These are phyloP conservation scores for Apocrypta bakeri DNA, from an alignment of 1,140 invertebrate genomes.

Conservation along the genomic window DNA sequence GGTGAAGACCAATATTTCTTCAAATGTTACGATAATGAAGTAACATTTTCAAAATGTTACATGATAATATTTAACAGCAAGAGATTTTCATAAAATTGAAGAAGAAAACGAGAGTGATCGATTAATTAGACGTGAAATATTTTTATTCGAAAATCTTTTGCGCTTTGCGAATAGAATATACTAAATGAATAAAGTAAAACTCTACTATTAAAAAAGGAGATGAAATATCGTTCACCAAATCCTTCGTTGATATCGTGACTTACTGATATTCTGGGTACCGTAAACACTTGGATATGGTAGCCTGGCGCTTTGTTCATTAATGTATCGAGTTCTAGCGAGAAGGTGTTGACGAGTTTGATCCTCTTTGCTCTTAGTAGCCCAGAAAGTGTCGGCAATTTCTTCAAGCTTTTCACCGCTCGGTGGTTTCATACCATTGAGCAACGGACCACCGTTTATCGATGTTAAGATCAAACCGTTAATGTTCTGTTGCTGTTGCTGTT, in stretches of 20 bases:
- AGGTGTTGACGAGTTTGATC: conserved; percentile 77
- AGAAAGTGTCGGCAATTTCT: conserved; percentile 62
- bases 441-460: neutral
- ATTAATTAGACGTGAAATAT: too few relatives aligned
- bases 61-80: too few relatives aligned
- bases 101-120: too few relatives aligned
- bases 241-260: conserved; percentile 32
- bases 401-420: conserved; percentile 60
- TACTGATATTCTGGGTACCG: conserved; percentile 62
- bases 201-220: neutral
- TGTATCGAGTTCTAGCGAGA: conserved; percentile 77
- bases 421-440: neutral
- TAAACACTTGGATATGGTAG: conserved; percentile 69
- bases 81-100: too few relatives aligned
- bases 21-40: too few relatives aligned
- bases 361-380: conserved; percentile 52
- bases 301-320: conserved; percentile 74
- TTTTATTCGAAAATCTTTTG: too few relatives aligned
- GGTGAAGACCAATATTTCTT: neutral
- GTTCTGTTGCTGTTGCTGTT: too few relatives aligned
- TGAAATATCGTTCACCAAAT: neutral
- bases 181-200: too few relatives aligned
- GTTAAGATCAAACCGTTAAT: neutral
- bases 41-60: too few relatives aligned
- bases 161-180: too few relatives aligned